A percentile compares a stretch with the other conserved stretches of the same genome.
Conservation (phyloP, 2,888 invertebrate genomes). For the Siphlonurus alternatus region DNA sequence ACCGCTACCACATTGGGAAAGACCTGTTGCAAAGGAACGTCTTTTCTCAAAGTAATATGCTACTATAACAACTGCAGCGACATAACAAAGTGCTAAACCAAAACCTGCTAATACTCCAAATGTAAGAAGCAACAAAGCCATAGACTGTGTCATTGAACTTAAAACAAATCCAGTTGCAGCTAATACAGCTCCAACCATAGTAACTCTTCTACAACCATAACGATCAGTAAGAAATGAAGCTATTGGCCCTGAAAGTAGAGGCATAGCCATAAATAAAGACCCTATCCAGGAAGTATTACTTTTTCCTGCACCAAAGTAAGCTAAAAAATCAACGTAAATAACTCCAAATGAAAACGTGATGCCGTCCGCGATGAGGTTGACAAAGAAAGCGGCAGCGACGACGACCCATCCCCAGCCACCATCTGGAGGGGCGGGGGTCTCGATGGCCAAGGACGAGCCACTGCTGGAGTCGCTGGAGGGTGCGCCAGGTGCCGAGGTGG, state of each 20-base stretch:
- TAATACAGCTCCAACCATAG: constrained; percentile 26
- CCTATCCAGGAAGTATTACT: constrained; percentile 82
- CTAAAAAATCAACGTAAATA: constrained; percentile 64
- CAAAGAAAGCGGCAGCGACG: constrained; percentile 65
- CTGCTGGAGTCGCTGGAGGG: constrained; percentile 18
- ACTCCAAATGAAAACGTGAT: constrained; percentile 86
- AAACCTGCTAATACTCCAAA: constrained; percentile 73
- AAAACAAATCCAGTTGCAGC: constrained; percentile 52
- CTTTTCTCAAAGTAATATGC: constrained; percentile 87
- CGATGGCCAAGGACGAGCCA: constrained; percentile 19
- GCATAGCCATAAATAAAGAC: constrained; percentile 76
- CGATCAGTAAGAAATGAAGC: constrained; percentile 72
- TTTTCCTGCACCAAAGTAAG: constrained; percentile 64
- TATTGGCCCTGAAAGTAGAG: constrained; percentile 65
- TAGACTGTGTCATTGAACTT: constrained; percentile 48
- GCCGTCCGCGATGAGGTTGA: constrained; percentile 84
- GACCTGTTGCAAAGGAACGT: constrained; percentile 67
- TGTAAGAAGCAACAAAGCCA: constrained; percentile 66
- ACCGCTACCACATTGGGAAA: constrained; percentile 78
- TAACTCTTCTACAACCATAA: constrained; percentile 50
- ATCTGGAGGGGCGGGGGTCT: neutral
- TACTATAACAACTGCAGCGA: constrained; percentile 78
- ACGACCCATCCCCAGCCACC: constrained; percentile 46
- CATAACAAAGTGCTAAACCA: constrained; percentile 70
- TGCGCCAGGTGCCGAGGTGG: constrained; percentile 34